Percentiles rank a stretch among this genome's conserved stretches.
These are phyloP conservation scores for Kuschelorhynchus macadamiae DNA, from an alignment of 2,888 invertebrate species.

Conservation along the genomic window DNA sequence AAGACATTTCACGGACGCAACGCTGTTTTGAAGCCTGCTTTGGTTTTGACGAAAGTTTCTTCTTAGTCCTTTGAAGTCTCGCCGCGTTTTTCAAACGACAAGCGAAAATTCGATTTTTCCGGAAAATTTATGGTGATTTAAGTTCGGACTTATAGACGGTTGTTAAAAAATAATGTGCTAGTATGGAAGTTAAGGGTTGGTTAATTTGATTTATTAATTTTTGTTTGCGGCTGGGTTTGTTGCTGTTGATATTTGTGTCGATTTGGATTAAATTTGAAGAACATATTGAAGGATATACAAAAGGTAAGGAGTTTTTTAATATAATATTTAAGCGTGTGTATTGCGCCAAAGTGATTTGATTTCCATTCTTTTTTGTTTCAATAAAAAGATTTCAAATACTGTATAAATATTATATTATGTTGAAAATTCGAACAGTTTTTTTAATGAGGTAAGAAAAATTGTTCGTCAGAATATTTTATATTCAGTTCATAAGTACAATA, in stretches of 20 bases:
- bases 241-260: not conserved
- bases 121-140: not conserved
- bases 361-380: too few relatives aligned
- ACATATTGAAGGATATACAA: too few relatives aligned
- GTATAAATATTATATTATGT: too few relatives aligned
- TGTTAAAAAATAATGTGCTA: not conserved
- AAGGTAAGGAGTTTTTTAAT: too few relatives aligned
- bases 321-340: too few relatives aligned
- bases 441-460: too few relatives aligned
- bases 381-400: too few relatives aligned
- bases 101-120: not conserved
- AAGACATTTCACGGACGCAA: slow-evolving; percentile 20
- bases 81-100: slow-evolving; percentile 10
- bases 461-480: too few relatives aligned
- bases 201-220: not conserved
- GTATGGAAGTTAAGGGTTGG: not conserved
- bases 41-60: slow-evolving; percentile 22
- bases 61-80: slow-evolving; percentile 12
- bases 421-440: too few relatives aligned
- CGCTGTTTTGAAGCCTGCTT: slow-evolving; percentile 17
- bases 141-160: not conserved
- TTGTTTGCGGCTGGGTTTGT: not conserved
- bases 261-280: too few relatives aligned
- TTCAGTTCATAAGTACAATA: too few relatives aligned
- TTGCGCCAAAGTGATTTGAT: too few relatives aligned